Evolutionary conservation across 1,140 invertebrate genomes (phyloP), one percentile per base, ranked within the genome.

Genomic region (Triops cancriformis): DNA sequence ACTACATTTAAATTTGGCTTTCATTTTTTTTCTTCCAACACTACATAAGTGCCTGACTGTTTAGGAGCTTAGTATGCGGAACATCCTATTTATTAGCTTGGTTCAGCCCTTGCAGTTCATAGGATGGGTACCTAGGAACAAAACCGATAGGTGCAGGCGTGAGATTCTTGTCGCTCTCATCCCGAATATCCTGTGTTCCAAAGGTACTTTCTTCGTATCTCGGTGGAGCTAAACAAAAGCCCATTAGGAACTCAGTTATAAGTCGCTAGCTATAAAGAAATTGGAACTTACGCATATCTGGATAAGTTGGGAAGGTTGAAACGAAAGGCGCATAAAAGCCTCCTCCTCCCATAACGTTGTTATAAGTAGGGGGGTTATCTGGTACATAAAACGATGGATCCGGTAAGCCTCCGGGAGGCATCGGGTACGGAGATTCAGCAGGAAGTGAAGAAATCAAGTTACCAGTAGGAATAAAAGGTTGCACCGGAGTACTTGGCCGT

Each of bases 121-220:
- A 64, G 5, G 45, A 64, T 14, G 23, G 14, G 14, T 64, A 64
- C 23, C 12, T 14, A n/a, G 45, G 45, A 64, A 14, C 45, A 23
- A 64, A 64, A 64, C 45, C 45, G 14, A 64, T 64, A 12, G 14
- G 45, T 64, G 9, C 45, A 12, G 45, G 1, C 23, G 45, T 14
- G 23, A 12, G 14, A 14, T 64, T 64, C 10, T 5, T 64, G 5
- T 64, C 45, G 45, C 23, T 14, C 23, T 64, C 45, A 64, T 64
- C 45, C 14, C 45, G 45, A 5, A 64, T 5, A 23, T 64, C 45
- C 9, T 64, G 9, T 12, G 45, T 14, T 23, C 41, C 42, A 27
- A 74, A 78, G 26, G 43, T 14, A n/a, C 77, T 37, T n/a, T 72
- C 27, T 74, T 42, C 41, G 77, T 78, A 78, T 0, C 26, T 78